Conservation (phyloP, 2,888 invertebrate species). For the Eudasyphora cyanicolor region DNA sequence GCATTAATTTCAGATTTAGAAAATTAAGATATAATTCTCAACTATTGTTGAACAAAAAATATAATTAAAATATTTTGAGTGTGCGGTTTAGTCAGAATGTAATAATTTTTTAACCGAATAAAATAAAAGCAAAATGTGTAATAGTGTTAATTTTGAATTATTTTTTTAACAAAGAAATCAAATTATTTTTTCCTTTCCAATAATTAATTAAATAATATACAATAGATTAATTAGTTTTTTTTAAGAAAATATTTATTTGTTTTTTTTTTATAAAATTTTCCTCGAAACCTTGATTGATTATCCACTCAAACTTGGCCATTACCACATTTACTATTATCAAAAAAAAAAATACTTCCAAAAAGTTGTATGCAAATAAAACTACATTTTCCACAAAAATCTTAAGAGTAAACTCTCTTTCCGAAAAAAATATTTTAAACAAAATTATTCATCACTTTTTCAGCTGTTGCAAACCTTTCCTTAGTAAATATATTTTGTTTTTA, state of each 20-base stretch:
- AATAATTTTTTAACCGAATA: too few relatives aligned
- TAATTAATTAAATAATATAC: neutral
- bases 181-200: slow-evolving; percentile 45
- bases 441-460: slow-evolving; percentile 47
- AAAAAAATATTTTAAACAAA: slow-evolving; percentile 28
- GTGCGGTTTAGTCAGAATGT: too few relatives aligned
- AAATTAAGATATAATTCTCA: too few relatives aligned
- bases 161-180: too few relatives aligned
- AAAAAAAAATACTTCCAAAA: slow-evolving; percentile 61
- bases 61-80: too few relatives aligned
- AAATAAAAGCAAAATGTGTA: too few relatives aligned
- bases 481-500: slow-evolving; percentile 43
- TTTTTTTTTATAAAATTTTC: slow-evolving; percentile 28
- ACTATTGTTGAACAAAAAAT: too few relatives aligned
- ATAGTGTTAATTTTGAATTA: too few relatives aligned
- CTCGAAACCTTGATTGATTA: slow-evolving; percentile 56
- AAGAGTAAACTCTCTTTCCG: neutral
- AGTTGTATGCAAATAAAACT: slow-evolving; percentile 41
- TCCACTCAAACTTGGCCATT: neutral
- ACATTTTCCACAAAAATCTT: slow-evolving; percentile 11
- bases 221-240: neutral
- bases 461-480: slow-evolving; percentile 27
- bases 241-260: slow-evolving; percentile 35
- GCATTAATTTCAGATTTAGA: too few relatives aligned
- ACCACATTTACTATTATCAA: slow-evolving; percentile 31